phyloP scores from a whole-genome alignment of 2,888 invertebrate genomes.

The Andrena flavipes region DNA sequence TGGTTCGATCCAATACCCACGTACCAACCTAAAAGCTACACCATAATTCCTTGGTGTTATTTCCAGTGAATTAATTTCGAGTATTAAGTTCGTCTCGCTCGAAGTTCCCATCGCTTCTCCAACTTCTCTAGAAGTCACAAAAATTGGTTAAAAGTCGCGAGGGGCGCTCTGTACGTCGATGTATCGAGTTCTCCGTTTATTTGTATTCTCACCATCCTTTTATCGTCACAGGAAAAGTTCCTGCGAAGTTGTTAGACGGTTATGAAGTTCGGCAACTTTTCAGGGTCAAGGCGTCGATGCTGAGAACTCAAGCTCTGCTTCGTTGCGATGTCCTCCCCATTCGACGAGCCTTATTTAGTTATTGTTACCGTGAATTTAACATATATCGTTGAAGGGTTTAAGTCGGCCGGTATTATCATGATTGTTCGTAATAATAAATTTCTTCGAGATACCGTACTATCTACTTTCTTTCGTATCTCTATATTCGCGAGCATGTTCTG shows the following conservation, averaged over 20 bases:
- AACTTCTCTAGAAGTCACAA: neutral
- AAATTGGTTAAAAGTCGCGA: neutral
- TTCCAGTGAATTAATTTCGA: neutral
- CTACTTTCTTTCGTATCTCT: constrained; percentile 21
- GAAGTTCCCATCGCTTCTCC: neutral
- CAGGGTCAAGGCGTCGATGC: constrained; percentile 53
- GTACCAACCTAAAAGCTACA: neutral
- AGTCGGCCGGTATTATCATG: neutral
- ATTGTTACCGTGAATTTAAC: neutral
- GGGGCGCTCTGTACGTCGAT: neutral
- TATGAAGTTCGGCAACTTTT: constrained; percentile 43
- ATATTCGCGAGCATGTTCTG: constrained; percentile 34
- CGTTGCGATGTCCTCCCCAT: too few species aligned
- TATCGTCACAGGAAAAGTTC: constrained; percentile 29
- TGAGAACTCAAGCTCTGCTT: neutral
- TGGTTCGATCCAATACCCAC: neutral
- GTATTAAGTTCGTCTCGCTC: neutral
- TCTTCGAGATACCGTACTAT: constrained; percentile 9
- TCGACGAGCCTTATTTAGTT: neutral
- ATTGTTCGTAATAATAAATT: neutral
- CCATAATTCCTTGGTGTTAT: neutral
- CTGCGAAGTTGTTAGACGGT: constrained; percentile 39
- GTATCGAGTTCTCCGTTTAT: constrained; percentile 10
- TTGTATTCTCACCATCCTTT: constrained; percentile 15
- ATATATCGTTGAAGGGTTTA: neutral